Percentiles rank a stretch among this genome's conserved stretches.
Conservation (phyloP, 2,797 vertebrate species). For the Sebastes kiyomatsui region DNA sequence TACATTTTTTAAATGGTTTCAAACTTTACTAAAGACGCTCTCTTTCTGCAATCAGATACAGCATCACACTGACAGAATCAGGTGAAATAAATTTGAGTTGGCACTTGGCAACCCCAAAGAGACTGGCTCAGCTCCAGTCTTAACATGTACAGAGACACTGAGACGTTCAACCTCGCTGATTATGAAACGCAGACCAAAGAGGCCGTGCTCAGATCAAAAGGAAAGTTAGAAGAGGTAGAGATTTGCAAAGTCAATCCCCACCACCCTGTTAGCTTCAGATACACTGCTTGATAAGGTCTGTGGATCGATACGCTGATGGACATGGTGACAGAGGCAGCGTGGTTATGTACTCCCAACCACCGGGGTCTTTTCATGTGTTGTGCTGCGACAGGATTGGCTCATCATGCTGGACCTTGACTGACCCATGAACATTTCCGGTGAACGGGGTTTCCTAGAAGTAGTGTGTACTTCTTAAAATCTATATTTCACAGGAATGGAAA, state of each 20-base stretch:
- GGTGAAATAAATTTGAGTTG: conserved; percentile 39
- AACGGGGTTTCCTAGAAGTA: neutral
- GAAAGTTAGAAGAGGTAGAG: conserved; percentile 57
- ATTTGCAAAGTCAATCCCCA: conserved; percentile 73
- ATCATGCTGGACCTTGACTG: conserved; percentile 6
- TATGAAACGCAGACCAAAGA: conserved; percentile 44
- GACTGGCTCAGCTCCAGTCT: conserved; percentile 10
- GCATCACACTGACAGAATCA: conserved; percentile 38
- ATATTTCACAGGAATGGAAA: too few relatives aligned
- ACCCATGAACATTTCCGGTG: neutral
- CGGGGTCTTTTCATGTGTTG: conserved; percentile 33
- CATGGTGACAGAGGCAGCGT: conserved; percentile 47
- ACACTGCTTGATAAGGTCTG: conserved; percentile 70
- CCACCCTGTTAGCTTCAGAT: conserved; percentile 65
- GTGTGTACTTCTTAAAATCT: too few relatives aligned
- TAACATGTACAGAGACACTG: neutral
- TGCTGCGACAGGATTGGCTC: conserved; percentile 7
- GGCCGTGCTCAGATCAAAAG: conserved; percentile 53
- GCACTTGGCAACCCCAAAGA: conserved; percentile 10
- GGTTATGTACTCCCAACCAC: conserved; percentile 35
- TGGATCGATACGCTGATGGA: conserved; percentile 70
- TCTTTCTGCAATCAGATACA: neutral
- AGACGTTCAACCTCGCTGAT: conserved; percentile 28
- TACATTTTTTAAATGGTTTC: conserved; percentile 57
- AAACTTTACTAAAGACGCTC: conserved; percentile 46